Evolutionary conservation across 2,888 invertebrate species (phyloP), one percentile per base, ranked within the genome.

Genomic region (Hirtodrosophila duncani): DNA sequence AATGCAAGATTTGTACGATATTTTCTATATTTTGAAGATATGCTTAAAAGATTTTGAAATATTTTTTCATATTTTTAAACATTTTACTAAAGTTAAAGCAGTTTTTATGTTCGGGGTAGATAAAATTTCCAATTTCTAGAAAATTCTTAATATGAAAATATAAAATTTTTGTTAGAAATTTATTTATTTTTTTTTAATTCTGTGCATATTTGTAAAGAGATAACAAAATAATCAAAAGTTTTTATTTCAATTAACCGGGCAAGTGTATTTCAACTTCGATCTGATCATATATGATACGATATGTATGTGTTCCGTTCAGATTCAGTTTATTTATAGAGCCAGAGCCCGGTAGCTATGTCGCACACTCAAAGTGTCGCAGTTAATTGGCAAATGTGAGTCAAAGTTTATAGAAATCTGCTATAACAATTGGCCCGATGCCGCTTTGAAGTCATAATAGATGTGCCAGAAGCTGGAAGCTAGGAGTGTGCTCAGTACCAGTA

Each of bases 371-470:
- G 82, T 75, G 75, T 75, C 81, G 75, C 75, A 80, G 78, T 75
- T 75, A 75, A 75, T 75, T 75, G 75, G 75, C 75, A 75, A 75
- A 75, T 75, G 72, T 72, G 81, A 72, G 72, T 72, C 72, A 81
- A 72, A 81, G 72, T 79, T 81, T 78, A 81, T 74, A 81, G 81
- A 72, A 81, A 81, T 55, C 42, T 71, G 81, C 74, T 81, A 64
- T 57, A 78, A 81, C 81, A 72, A 72, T 81, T 81, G 81, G 70
- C 79, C 67, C 70, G 71, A 71, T 75, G 71, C 71, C 71, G 61
- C 81, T 74, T 81, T 81, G 82, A 74, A 74, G 81, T 74, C 74
- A 81, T 79, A 74, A 74, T 81, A 74, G 72, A 74, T 74, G 80
- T 70, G 42, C 37, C 45, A 41, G 24, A 30, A 34, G 41, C 16